Base-by-base conservation (phyloP, 2,113 vertebrate genomes). In the Lepus europaeus region DNA sequence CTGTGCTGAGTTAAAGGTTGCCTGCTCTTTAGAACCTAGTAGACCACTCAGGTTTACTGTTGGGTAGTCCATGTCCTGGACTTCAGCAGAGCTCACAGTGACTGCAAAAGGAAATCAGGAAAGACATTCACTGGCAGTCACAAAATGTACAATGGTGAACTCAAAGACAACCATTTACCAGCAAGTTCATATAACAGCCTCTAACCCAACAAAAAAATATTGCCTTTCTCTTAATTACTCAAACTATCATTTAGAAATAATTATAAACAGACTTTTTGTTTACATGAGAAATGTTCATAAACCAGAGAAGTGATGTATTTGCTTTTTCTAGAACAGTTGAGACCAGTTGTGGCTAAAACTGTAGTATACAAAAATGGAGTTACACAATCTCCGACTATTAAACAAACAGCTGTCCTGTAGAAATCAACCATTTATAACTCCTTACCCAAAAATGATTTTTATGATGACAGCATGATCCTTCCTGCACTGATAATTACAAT, bases 171-270 rank as follows among this genome's bases (percentile, higher is more conserved):
- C 23, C 22, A 29, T 5, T 56, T 10, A 0, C 2, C 8, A 64
- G 45, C n/a, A 79, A 0, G 27, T 27, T 88, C 23, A 64, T 16
- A 86, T 36, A 49, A 69, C 1, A 70, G 56, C n/a, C 25, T 81
- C 19, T 66, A 64, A 82, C 0, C 1, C 27, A 80, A 86, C 22
- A 25, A 33, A 73, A 73, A 17, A 33, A 94, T 66, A 70, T 4
- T 83, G 27, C 36, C 72, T n/a, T 89, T 53, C 80, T 33, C 68
- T 51, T 61, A 39, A 22, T 79, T 81, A 39, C 70, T 87, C 59
- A 85, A 95, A 89, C 17, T 79, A 69, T 79, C 63, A 66, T 84
- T 89, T 53, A 73, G 64, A 87, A 79, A 36, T 66, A 92, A 87
- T 51, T 51, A 78, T 3, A 95, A 69, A 94, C 14, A 90, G 80